Evolutionary conservation across 2,113 vertebrate genomes (phyloP).

Genomic region (Rhinolophus ferrumequinum): DNA sequence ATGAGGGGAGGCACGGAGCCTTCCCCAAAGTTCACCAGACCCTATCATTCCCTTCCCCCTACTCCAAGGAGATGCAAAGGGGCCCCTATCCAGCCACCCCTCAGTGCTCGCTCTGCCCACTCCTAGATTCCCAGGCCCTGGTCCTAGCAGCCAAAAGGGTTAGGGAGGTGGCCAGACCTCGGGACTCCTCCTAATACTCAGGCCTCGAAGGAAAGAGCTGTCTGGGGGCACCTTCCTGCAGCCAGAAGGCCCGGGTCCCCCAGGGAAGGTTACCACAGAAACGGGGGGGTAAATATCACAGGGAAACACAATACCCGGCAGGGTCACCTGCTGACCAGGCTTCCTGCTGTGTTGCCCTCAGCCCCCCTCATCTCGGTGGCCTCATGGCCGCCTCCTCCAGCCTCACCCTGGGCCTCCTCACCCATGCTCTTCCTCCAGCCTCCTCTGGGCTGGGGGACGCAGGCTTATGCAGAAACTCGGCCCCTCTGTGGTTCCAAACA

Average conservation of each 20-base stretch:
- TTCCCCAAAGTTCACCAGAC: neutral
- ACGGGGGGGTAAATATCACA: constrained; percentile 75
- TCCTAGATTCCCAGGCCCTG: constrained; percentile 34
- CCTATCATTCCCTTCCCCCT: neutral
- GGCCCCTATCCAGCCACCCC: neutral
- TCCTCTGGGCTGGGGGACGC: neutral
- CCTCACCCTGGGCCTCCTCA: constrained; percentile 52
- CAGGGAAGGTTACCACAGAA: constrained; percentile 79
- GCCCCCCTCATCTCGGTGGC: neutral
- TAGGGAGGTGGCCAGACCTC: neutral
- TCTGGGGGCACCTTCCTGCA: constrained; percentile 76
- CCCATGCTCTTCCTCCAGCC: constrained; percentile 41
- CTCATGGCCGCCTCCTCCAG: constrained; percentile 53
- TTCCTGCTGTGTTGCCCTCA: constrained; percentile 77
- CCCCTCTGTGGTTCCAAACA: constrained; percentile 20
- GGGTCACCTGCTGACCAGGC: constrained; percentile 81
- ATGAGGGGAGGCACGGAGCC: neutral
- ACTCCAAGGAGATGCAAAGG: neutral
- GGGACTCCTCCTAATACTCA: constrained; percentile 55
- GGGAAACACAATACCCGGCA: constrained; percentile 80
- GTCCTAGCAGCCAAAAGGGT: neutral
- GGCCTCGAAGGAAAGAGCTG: constrained; percentile 76
- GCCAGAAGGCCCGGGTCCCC: constrained; percentile 58
- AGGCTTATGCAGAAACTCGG: neutral
- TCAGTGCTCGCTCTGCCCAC: neutral